Evolutionary conservation across 2,888 invertebrate genomes (phyloP).

Genomic region (Andricus quercusramuli): DNA sequence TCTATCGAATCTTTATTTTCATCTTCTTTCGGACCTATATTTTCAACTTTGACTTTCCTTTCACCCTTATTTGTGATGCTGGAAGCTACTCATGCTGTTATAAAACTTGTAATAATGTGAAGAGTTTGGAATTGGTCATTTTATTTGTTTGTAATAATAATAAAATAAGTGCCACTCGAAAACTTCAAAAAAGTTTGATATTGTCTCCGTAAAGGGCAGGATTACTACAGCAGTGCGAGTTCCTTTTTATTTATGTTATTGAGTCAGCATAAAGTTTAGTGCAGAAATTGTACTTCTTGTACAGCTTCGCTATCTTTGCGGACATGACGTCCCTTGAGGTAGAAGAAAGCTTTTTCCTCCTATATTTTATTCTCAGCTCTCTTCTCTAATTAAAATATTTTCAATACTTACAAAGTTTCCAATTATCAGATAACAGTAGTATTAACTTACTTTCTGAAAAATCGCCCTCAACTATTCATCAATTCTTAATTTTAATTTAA

Average conservation of each 20-base stretch:
- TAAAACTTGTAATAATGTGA: too few relatives aligned
- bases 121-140: too few relatives aligned
- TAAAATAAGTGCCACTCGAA: background rate
- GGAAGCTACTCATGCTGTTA: too few relatives aligned
- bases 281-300: constrained; percentile 22
- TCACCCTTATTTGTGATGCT: too few relatives aligned
- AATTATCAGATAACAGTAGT: background rate
- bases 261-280: constrained; percentile 33
- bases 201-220: background rate
- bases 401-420: background rate
- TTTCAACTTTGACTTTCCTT: too few relatives aligned
- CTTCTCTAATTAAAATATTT: constrained; percentile 4
- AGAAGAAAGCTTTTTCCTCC: background rate
- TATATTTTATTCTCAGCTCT: background rate
- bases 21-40: too few relatives aligned
- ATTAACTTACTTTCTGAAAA: too few relatives aligned
- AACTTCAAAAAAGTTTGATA: background rate
- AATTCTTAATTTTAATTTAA: background rate
- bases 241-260: constrained; percentile 24
- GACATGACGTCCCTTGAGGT: background rate
- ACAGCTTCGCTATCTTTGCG: background rate
- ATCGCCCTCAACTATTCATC: too few relatives aligned
- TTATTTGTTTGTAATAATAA: constrained; percentile 6
- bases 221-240: background rate
- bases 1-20: too few relatives aligned